Evolutionary conservation across 2,113 vertebrate species (phyloP).

Genomic region (Beaufortia kweichowensis): DNA sequence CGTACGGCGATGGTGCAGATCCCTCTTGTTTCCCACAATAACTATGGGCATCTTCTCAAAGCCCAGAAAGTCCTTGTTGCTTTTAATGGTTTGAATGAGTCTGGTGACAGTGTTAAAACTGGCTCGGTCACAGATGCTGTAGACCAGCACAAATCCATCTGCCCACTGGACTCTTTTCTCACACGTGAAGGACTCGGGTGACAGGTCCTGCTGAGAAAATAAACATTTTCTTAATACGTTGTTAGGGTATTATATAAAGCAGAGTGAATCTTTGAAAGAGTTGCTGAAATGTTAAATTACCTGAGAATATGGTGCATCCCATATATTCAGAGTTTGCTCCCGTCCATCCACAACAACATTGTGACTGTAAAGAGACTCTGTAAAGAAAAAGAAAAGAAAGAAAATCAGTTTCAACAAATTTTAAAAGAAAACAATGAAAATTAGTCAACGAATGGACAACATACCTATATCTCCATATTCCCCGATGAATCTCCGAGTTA

Average conservation of each 20-base stretch:
- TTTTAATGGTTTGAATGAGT: constrained; percentile 80
- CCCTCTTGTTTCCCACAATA: constrained; percentile 70
- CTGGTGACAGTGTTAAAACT: constrained; percentile 80
- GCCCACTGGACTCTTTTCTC: constrained; percentile 85
- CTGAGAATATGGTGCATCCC: constrained; percentile 81
- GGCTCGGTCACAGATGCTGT: constrained; percentile 85
- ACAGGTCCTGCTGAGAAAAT: constrained; percentile 65
- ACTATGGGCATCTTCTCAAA: constrained; percentile 71
- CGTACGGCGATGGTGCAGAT: constrained; percentile 64
- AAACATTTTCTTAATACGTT: neutral
- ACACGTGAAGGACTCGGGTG: constrained; percentile 64
- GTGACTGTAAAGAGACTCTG: constrained; percentile 86
- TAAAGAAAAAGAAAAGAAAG: neutral
- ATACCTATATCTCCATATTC: constrained; percentile 87
- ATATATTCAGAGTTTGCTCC: constrained; percentile 80
- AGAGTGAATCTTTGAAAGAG: no score
- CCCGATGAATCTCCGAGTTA: constrained; percentile 85
- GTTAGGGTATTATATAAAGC: no score
- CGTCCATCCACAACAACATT: constrained; percentile 75
- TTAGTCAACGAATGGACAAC: constrained; percentile 32
- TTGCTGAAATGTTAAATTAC: constrained; percentile 62
- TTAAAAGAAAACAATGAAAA: neutral
- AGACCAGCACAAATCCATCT: constrained; percentile 82
- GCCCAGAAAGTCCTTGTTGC: constrained; percentile 71
- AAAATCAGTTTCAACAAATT: neutral